Base-by-base conservation (phyloP, 2,113 vertebrate species). In the Peucedramus taeniatus region DNA sequence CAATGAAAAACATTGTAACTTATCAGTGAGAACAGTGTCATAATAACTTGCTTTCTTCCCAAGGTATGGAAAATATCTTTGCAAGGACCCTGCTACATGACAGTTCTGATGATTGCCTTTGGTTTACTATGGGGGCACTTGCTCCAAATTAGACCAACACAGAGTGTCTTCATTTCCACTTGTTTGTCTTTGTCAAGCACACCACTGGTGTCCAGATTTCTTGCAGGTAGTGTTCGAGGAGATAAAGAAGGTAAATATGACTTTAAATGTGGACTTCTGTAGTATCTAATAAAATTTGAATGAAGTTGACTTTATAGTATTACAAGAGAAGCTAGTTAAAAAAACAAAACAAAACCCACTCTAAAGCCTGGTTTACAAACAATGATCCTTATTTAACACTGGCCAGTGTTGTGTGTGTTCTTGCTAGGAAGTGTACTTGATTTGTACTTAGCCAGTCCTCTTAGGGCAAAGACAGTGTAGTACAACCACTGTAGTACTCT, bases 121-220 rank as follows among this genome's bases (percentile, higher is more conserved):
- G 99, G 99, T 75, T 97, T 99, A 60, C 39, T 99, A 0, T 99
- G 99, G 99, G 99, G 99, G 56, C 98, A 99, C 80, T 96, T 99
- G 44, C 97, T 99, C n/a, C 98, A 89, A 54, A 99, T 99, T 85
- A 98, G 98, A 76, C 98, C 98, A 89, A 98, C 98, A 10, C 99
- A 99, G 97, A 99, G 98, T 0, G 98, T 99, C 96, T 99, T 99
- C 96, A 98, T 99, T 92, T 99, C 99, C 50, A 98, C 98, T 35
- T 99, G 99, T 96, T 97, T 99, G 68, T 99, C 99, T 72, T 97
- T 99, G 89, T 99, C 99, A 49, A 99, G 99, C 97, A 99, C 99
- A 2, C 99, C 99, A 2, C 83, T 99, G 15, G 99, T 99, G 92
- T 99, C 99, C 69, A 98, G 99, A 89, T 99, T 99, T 95, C 98